Evolutionary conservation across 37 sponge, comb jelly and placozoan species (phyloP).

Genomic region (Aplysina aerophoba): DNA sequence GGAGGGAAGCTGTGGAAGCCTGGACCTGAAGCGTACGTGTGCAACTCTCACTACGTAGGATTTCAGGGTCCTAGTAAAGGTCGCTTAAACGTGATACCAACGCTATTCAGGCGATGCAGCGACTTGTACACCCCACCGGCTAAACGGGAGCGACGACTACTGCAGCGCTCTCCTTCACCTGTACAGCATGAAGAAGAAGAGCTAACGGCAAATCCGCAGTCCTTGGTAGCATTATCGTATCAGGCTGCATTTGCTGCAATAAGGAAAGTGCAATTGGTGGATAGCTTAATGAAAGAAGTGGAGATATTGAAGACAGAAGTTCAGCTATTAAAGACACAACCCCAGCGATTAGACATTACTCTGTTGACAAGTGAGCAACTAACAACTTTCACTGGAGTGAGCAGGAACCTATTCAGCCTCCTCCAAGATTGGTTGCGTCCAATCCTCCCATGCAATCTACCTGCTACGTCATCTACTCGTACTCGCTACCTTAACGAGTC

Average conservation of each 20-base stretch:
- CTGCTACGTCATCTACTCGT: neutral
- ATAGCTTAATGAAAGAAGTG: too few species aligned
- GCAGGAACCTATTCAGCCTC: neutral
- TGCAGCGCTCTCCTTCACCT: conserved; percentile 13
- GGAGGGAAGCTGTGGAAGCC: neutral
- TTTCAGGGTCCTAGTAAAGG: neutral
- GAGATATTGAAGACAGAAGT: too few species aligned
- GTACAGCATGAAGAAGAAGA: too few species aligned
- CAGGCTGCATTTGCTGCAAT: too few species aligned
- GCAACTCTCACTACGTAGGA: conserved; percentile 22
- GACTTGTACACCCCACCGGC: conserved; percentile 7
- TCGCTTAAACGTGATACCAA: neutral
- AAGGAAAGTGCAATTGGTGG: too few species aligned
- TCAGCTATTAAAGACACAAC: too few species aligned
- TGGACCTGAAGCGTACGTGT: conserved; percentile 23
- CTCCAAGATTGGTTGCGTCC: conserved; percentile 2
- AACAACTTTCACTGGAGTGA: too few species aligned
- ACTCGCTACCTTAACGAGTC: neutral
- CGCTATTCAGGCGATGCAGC: conserved; percentile 1
- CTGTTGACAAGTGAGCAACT: too few species aligned
- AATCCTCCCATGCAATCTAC: neutral
- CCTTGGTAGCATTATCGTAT: too few species aligned
- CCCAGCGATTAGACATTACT: too few species aligned
- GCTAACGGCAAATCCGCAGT: too few species aligned
- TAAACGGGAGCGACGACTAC: neutral